phyloP scores from a whole-genome alignment of 2,113 vertebrate genomes.

The Scomber colias region DNA sequence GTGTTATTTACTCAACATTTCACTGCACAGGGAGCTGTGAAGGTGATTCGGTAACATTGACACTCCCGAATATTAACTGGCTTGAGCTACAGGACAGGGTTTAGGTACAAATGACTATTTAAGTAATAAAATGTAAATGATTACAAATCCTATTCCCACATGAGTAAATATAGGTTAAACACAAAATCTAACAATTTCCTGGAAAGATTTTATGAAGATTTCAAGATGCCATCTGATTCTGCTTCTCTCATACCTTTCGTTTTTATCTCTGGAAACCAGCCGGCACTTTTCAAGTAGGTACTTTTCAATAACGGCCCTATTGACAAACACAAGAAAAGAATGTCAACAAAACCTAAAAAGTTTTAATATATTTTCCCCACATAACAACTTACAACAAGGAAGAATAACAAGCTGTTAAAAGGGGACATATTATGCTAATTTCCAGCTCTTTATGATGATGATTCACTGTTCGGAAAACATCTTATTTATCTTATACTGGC shows the following conservation, averaged over 20 bases:
- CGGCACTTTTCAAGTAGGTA: slow-evolving; percentile 96
- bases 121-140: too few relatives aligned
- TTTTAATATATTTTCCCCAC: not conserved
- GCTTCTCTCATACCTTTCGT: slow-evolving; percentile 87
- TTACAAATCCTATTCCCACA: too few relatives aligned
- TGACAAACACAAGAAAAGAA: slow-evolving; percentile 18
- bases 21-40: not conserved
- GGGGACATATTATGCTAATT: too few relatives aligned
- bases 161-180: too few relatives aligned
- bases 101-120: not conserved
- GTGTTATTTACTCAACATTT: not conserved
- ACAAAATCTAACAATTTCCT: not conserved
- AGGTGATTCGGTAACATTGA: not conserved
- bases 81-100: not conserved
- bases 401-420: not conserved
- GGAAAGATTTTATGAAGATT: not conserved
- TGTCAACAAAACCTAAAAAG: not conserved
- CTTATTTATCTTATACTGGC: too few relatives aligned
- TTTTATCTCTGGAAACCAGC: slow-evolving; percentile 91
- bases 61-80: not conserved
- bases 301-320: slow-evolving; percentile 95
- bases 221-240: not conserved
- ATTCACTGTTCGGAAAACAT: too few relatives aligned
- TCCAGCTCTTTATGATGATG: too few relatives aligned
- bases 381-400: not conserved